A percentile compares a stretch with the other conserved stretches of the same genome.
These are phyloP conservation scores for Catharus bicknelli DNA, from an alignment of 2,113 vertebrate genomes.

Conservation along the genomic window DNA sequence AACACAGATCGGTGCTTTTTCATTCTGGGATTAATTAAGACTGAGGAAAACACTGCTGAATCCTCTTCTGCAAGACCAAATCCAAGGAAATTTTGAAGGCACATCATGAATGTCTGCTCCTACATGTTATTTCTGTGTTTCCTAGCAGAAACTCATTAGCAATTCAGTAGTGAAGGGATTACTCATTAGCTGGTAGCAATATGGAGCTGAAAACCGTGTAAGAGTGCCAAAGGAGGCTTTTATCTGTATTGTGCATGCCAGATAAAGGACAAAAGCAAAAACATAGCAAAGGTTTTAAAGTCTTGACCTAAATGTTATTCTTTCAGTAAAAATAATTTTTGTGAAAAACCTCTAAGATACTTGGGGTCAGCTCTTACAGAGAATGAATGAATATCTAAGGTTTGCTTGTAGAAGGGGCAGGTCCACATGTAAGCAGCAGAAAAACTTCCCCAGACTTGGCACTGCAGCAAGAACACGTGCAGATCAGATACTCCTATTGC, in stretches of 20 bases:
- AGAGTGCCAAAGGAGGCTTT: not conserved
- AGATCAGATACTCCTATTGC: not conserved
- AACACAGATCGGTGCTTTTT: not conserved
- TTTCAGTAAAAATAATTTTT: not conserved
- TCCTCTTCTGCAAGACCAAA: not conserved
- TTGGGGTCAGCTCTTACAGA: not conserved
- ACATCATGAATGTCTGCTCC: not conserved
- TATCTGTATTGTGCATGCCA: not conserved
- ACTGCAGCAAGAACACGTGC: rapidly evolving
- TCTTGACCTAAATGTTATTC: not conserved
- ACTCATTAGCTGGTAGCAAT: not conserved
- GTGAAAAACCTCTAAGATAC: not conserved
- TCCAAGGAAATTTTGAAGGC: not conserved
- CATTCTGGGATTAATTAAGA: not conserved
- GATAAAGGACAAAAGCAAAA: not conserved
- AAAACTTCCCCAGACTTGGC: not conserved
- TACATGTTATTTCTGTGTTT: constrained; percentile 12
- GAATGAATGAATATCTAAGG: not conserved
- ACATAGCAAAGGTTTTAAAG: not conserved
- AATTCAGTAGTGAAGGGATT: not conserved
- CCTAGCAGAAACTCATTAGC: not conserved
- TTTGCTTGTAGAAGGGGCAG: not conserved
- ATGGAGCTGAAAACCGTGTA: not conserved
- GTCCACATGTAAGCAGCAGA: not conserved
- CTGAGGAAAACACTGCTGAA: not conserved